phyloP scores from a whole-genome alignment of 2,888 invertebrate genomes.

The Cosmia pyralina region DNA sequence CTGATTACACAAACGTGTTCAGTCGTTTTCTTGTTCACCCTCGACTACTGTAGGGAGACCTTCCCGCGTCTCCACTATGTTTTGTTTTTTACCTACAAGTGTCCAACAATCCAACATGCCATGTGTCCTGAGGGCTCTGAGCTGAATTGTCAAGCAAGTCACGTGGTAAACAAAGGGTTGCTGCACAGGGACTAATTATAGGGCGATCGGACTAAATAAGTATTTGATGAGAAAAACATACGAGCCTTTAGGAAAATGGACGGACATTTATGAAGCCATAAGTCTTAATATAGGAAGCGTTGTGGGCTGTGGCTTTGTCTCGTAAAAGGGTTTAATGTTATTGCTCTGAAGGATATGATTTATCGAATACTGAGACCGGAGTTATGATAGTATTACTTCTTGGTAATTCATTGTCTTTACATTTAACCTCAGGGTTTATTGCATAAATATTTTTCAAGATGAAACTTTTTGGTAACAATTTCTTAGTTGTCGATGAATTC shows the following conservation, averaged over 20 bases:
- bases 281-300: constrained; percentile 42
- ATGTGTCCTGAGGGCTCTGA: constrained; percentile 53
- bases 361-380: constrained; percentile 13
- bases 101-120: constrained; percentile 50
- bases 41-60: constrained; percentile 56
- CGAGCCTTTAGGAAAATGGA: constrained; percentile 39
- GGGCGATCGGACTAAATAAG: constrained; percentile 62
- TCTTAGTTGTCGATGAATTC: constrained; percentile 1
- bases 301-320: constrained; percentile 39
- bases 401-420: neutral
- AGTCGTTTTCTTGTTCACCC: constrained; percentile 39
- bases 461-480: neutral
- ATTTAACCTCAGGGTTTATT: neutral
- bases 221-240: constrained; percentile 61
- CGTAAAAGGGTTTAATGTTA: constrained; percentile 42
- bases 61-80: constrained; percentile 53
- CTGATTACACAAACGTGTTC: constrained; percentile 50
- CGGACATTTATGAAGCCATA: constrained; percentile 40
- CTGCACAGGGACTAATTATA: constrained; percentile 61
- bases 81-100: constrained; percentile 52
- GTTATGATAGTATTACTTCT: constrained; percentile 30
- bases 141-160: constrained; percentile 63
- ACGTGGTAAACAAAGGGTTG: constrained; percentile 64
- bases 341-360: constrained; percentile 20
- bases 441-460: neutral